Evolutionary conservation across 2,797 vertebrate species (phyloP), one percentile per base, ranked within the genome.

Genomic region (Pseudomugil gertrudae): DNA sequence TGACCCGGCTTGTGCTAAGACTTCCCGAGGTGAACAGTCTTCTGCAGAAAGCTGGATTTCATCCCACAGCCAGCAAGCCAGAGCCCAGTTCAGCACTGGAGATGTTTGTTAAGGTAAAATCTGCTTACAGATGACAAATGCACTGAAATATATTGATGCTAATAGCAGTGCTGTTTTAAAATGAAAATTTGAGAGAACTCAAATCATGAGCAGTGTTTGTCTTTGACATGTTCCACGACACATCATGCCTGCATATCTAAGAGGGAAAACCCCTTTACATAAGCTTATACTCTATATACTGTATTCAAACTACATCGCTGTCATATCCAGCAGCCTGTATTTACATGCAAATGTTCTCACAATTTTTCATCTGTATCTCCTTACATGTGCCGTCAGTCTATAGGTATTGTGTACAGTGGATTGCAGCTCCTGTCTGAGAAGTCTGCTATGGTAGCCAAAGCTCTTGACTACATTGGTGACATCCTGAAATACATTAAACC

Each of bases 401-500:
- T 97, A 63, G 96, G 96, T 71, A 74, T 78, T 76, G 93, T 92
- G 68, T 99, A 96, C 55, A 71, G 90, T 38, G 89, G 87, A 53
- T 91, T 98, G 76, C 95, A 96, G 79, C 88, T 88, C 30, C 76
- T 96, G 66, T 66, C 95, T 47, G 96, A 98, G 88, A 96, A 96
- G 76, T 95, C 95, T 66, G 90, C 93, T 73, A 95, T 97, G 95
- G 95, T 95, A 56, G 89, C 94, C 87, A 95, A 94, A 87, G 91
- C 95, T 38, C 92, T 97, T 81, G 95, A 96, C 75, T 99, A 96
- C 80, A 90, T 96, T 15, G 97, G 97, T 65, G 97, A 99, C 83
- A 87, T 99, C 66, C 79, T 99, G 77, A 99, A 97, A 83, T 94
- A 98, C 4, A 94, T 98, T 54, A 99, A 98, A 87, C 97, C 96